Conservation (phyloP, 2,113 vertebrate genomes). For the Ascaphus truei region DNA sequence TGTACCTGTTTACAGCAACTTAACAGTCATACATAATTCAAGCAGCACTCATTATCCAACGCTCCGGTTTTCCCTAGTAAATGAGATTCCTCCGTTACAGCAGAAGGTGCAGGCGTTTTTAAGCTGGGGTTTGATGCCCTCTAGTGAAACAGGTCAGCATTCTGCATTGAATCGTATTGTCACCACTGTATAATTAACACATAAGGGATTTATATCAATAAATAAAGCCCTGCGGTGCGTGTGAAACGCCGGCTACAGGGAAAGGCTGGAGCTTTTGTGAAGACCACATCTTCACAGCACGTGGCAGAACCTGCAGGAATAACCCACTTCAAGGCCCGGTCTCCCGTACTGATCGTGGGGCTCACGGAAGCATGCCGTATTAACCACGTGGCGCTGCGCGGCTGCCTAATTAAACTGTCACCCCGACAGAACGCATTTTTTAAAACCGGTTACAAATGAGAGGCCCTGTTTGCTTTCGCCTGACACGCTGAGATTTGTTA, state of each 20-base stretch:
- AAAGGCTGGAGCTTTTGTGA: too few species aligned
- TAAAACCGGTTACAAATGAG: constrained; percentile 57
- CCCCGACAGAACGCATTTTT: constrained; percentile 55
- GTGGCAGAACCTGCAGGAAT: too few species aligned
- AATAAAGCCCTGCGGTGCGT: too few species aligned
- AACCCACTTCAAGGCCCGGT: too few species aligned
- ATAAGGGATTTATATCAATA: constrained; percentile 37
- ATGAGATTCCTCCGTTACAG: constrained; percentile 50
- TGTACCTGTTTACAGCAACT: constrained; percentile 39
- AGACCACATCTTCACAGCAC: too few species aligned
- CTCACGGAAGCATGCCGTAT: too few species aligned
- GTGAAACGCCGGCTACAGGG: too few species aligned
- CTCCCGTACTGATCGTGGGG: too few species aligned
- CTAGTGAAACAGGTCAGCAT: constrained; percentile 77
- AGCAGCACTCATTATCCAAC: constrained; percentile 47
- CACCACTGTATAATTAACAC: constrained; percentile 61
- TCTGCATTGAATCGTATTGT: constrained; percentile 59
- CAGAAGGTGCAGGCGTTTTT: constrained; percentile 53
- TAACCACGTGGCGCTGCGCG: neutral
- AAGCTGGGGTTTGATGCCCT: constrained; percentile 69
- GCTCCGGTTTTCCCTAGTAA: constrained; percentile 46
- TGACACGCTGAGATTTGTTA: constrained; percentile 42
- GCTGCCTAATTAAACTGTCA: constrained; percentile 68
- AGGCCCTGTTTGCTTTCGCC: constrained; percentile 55
- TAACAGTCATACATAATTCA: constrained; percentile 50